Evolutionary conservation across 2,888 invertebrate genomes (phyloP), one percentile per base, ranked within the genome.

Genomic region (Phyllotreta cruciferae): DNA sequence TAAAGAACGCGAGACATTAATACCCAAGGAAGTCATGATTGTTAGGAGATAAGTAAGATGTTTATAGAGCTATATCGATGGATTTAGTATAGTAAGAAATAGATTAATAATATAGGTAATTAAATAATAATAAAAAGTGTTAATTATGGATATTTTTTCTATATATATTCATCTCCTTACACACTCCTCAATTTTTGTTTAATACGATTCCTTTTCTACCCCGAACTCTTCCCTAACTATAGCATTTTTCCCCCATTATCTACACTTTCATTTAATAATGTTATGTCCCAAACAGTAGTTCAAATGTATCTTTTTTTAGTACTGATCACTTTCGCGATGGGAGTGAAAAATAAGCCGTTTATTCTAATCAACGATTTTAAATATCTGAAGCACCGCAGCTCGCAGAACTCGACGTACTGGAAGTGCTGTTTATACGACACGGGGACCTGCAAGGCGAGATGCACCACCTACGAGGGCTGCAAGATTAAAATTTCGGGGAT

Each of bases 351-450:
- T 36, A 74, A 72, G 45, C 78, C 79, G 0, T 77, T 75, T 36
- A 69, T 80, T 34, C 70, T 78, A 10, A 61, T 80, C 11, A 68
- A 77, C 37, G 70, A 77, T 52, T 77, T 76, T 63, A 75, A 77
- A 65, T 80, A 78, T 66, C 71, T 79, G 37, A 81, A 80, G 66
- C 80, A 81, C 56, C 71, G 78, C 63, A 78, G 79, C 67, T 73
- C 73, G 1, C 71, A 74, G 55, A 72, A 67, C n/a, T 75, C 76
- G 6, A 78, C 79, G 0, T 81, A 81, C 64, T 81, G 80, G 80
- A 81, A 80, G 68, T 81, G 81, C 62, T 73, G 75, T 42, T 61
- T 73, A 36, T 81, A 80, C 62, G 79, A 81, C 60, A 70, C 70
- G 13, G 78, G 78, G 4, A 55, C 63, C 9, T 81, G 81, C 62